Conservation (phyloP, 2,888 invertebrate species). For the Mellilla xanthometata region DNA sequence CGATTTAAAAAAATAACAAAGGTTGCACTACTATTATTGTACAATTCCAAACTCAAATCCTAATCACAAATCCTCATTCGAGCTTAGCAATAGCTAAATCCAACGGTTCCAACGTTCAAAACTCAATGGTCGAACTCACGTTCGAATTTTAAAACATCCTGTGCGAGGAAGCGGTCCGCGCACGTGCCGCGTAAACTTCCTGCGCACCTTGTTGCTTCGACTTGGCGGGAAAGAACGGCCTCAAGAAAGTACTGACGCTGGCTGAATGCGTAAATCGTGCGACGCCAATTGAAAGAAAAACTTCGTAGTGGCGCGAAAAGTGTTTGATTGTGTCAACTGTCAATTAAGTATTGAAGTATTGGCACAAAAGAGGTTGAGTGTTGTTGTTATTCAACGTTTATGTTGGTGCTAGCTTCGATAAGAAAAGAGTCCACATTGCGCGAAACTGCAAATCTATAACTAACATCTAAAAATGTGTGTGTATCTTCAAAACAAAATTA, state of each 20-base stretch:
- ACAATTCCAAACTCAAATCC: neutral
- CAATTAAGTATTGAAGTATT: no score
- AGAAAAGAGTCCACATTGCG: no score
- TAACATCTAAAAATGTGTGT: no score
- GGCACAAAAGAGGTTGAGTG: no score
- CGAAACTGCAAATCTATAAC: no score
- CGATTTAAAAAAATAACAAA: no score
- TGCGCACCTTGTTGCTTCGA: slow-evolving; percentile 43
- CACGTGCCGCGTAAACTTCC: slow-evolving; percentile 77
- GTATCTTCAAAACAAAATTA: no score
- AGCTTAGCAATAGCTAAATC: slow-evolving; percentile 6
- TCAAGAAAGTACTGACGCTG: slow-evolving; percentile 13
- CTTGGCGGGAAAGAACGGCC: slow-evolving; percentile 16
- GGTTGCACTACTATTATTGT: no score
- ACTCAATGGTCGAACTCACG: slow-evolving; percentile 42
- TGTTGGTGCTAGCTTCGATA: no score
- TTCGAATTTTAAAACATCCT: slow-evolving; percentile 77
- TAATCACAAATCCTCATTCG: slow-evolving; percentile 24
- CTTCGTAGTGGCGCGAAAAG: no score
- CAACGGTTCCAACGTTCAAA: slow-evolving; percentile 30
- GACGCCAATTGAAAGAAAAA: neutral
- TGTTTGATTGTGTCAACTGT: no score
- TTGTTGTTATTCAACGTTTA: no score
- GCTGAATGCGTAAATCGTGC: slow-evolving; percentile 10
- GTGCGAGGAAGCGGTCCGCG: slow-evolving; percentile 63